phyloP scores from a whole-genome alignment of 2,797 vertebrate species.

The Sebastes steindachneri region DNA sequence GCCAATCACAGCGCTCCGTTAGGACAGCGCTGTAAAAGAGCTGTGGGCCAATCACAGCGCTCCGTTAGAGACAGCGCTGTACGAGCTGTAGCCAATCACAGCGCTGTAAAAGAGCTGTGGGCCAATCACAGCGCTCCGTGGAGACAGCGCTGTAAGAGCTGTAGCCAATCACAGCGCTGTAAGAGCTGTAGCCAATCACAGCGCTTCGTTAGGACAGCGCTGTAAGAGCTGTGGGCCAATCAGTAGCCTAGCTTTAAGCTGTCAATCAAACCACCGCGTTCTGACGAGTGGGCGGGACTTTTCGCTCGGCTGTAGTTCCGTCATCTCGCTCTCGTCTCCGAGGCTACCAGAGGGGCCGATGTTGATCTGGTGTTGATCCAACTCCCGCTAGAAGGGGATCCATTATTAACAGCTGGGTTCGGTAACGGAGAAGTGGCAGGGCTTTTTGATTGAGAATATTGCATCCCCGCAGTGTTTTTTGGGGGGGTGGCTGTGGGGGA shows the following conservation, averaged over 20 bases:
- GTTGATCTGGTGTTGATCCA: slow-evolving; percentile 57
- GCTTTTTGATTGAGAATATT: slow-evolving; percentile 6
- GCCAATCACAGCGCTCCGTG: slow-evolving; percentile 54
- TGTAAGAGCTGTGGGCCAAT: slow-evolving; percentile 55
- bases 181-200: background rate
- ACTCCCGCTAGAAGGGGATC: background rate
- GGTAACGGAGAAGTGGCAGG: slow-evolving; percentile 15
- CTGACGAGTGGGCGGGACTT: slow-evolving; percentile 59
- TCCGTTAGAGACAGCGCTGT: too few relatives aligned
- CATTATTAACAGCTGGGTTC: slow-evolving; percentile 37
- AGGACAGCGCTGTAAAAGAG: background rate
- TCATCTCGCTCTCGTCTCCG: slow-evolving; percentile 74
- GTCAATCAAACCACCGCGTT: slow-evolving; percentile 60
- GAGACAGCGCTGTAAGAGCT: background rate
- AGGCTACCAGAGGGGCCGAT: slow-evolving; percentile 72
- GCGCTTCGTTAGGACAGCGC: background rate
- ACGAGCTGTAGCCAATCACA: slow-evolving; percentile 29
- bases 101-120: too few relatives aligned
- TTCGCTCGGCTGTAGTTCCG: slow-evolving; percentile 74
- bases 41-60: slow-evolving; percentile 24
- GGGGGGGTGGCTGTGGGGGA: slow-evolving; percentile 43
- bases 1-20: background rate
- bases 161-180: background rate
- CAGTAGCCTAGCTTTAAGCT: background rate
- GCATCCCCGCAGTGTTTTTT: slow-evolving; percentile 32